Percentiles rank a stretch among this genome's conserved stretches.
phyloP scores from a whole-genome alignment of 2,888 invertebrate genomes.

The Eupithecia subfuscata region DNA sequence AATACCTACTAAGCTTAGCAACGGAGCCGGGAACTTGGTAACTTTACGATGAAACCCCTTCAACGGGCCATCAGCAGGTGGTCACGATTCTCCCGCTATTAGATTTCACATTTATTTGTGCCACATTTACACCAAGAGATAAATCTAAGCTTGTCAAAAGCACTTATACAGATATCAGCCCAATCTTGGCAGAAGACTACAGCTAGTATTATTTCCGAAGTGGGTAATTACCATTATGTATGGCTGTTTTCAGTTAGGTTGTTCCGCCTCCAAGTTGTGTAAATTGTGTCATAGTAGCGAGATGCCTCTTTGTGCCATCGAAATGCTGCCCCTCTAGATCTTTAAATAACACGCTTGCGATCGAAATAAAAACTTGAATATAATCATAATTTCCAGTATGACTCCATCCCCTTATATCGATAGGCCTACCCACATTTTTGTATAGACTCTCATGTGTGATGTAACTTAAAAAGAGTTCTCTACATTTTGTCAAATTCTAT shows the following conservation, averaged over 20 bases:
- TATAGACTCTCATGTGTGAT: too few species aligned
- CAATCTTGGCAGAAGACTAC: not conserved
- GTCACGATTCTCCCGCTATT: conserved; percentile 51
- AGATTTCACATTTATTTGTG: conserved; percentile 60
- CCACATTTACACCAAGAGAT: conserved; percentile 7
- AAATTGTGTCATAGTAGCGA: not conserved
- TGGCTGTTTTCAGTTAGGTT: not conserved
- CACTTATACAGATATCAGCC: not conserved
- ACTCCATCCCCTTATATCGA: too few species aligned
- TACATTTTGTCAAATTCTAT: too few species aligned
- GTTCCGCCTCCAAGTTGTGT: conserved; percentile 2
- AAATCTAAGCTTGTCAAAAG: not conserved
- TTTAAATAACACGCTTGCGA: not conserved
- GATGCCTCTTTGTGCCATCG: not conserved
- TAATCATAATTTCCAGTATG: too few species aligned
- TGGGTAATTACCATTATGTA: not conserved
- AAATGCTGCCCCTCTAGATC: not conserved
- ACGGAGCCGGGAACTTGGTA: conserved; percentile 30
- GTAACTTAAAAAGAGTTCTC: too few species aligned
- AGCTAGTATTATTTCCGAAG: not conserved
- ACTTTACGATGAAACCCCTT: conserved; percentile 50
- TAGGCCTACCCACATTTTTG: too few species aligned
- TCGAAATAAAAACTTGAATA: too few species aligned
- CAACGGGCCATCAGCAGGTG: conserved; percentile 55
- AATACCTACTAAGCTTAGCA: not conserved